A percentile compares a stretch with the other conserved stretches of the same genome.
Conservation (phyloP, 2,888 invertebrate genomes). For the Slavum lentiscoides region DNA sequence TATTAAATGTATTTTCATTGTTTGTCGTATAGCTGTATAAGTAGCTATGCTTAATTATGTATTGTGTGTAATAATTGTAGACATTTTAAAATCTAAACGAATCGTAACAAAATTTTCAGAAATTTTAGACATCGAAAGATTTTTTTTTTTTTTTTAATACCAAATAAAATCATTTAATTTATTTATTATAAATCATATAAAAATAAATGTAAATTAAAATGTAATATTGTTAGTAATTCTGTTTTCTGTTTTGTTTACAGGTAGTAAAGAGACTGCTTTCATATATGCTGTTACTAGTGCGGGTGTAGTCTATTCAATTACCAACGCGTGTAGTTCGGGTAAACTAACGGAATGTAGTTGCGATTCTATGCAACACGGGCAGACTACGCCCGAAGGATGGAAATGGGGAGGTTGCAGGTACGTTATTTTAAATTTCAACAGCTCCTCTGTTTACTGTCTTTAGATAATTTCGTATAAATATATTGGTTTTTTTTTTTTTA, state of each 20-base stretch:
- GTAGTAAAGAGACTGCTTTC: slow-evolving; percentile 86
- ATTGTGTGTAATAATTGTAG: too few relatives aligned
- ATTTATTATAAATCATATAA: too few relatives aligned
- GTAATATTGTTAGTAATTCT: not conserved
- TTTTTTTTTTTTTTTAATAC: too few relatives aligned
- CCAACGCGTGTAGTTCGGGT: slow-evolving; percentile 84
- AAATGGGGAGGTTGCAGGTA: slow-evolving; percentile 85
- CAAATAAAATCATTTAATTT: too few relatives aligned
- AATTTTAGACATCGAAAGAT: too few relatives aligned
- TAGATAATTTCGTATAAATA: not conserved
- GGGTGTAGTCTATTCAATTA: slow-evolving; percentile 84
- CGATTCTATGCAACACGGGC: slow-evolving; percentile 65
- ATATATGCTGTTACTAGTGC: slow-evolving; percentile 86
- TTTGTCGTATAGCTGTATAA: too few relatives aligned
- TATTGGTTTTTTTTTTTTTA: slow-evolving; percentile 12
- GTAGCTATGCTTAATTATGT: too few relatives aligned
- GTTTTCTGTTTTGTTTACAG: slow-evolving; percentile 62
- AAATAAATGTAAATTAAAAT: too few relatives aligned
- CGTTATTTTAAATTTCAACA: not conserved
- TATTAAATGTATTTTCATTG: too few relatives aligned
- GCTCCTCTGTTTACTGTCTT: too few relatives aligned
- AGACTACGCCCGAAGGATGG: slow-evolving; percentile 68
- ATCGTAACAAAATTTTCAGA: too few relatives aligned
- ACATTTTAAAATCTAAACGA: too few relatives aligned
- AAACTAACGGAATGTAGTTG: slow-evolving; percentile 81